Evolutionary conservation across 2,888 invertebrate genomes (phyloP).

Genomic region (Rhaphigaster nebulosa): DNA sequence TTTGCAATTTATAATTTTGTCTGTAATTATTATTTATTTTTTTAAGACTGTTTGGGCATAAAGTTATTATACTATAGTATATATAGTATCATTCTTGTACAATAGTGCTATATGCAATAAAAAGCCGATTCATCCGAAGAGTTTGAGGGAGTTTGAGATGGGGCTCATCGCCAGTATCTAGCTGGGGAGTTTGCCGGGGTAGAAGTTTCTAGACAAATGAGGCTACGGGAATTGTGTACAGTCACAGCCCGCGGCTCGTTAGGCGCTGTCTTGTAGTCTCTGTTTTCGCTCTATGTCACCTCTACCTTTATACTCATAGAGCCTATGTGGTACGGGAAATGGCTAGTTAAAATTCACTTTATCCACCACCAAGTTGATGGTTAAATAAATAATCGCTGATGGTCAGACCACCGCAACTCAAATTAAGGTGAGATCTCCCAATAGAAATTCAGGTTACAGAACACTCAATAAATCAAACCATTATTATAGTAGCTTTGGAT

Average conservation of each 20-base stretch:
- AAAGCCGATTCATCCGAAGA: neutral
- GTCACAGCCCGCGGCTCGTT: slow-evolving; percentile 22
- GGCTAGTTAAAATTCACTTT: neutral
- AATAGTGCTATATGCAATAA: too few relatives aligned
- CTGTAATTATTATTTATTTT: too few relatives aligned
- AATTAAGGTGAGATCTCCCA: neutral
- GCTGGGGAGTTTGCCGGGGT: neutral
- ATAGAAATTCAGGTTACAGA: too few relatives aligned
- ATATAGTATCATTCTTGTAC: too few relatives aligned
- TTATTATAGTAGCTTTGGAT: too few relatives aligned
- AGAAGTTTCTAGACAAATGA: slow-evolving; percentile 45
- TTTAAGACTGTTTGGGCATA: too few relatives aligned
- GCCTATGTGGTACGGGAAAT: neutral
- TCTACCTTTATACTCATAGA: neutral
- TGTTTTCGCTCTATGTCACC: neutral
- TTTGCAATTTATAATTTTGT: too few relatives aligned
- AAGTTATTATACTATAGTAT: too few relatives aligned
- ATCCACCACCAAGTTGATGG: neutral
- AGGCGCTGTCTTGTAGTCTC: neutral
- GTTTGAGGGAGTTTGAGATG: neutral
- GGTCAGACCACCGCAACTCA: neutral
- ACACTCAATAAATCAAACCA: too few relatives aligned
- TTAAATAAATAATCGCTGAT: neutral
- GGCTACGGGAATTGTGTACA: slow-evolving; percentile 10
- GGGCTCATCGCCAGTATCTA: neutral